Evolutionary conservation across 2,888 invertebrate species (phyloP).

Genomic region (Leptinotarsa peninsularis): DNA sequence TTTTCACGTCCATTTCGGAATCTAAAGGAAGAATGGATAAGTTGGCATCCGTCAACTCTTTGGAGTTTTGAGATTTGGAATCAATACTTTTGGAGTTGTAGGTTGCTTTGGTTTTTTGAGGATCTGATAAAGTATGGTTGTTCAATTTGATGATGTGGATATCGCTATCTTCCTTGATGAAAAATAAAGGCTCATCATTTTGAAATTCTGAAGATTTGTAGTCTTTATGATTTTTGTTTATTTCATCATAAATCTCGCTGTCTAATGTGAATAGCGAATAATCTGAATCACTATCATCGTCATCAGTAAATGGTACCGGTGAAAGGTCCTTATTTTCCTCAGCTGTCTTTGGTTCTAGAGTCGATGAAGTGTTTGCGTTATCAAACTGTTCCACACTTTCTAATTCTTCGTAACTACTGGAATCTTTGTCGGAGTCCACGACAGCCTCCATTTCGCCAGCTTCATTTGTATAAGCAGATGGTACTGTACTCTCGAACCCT

Average conservation of each 20-base stretch:
- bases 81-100: slow-evolving; percentile 48
- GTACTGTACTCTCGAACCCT: slow-evolving; percentile 1
- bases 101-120: slow-evolving; percentile 55
- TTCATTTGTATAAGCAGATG: background rate
- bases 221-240: slow-evolving; percentile 30
- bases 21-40: slow-evolving; percentile 49
- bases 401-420: slow-evolving; percentile 7
- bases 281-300: slow-evolving; percentile 39
- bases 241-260: slow-evolving; percentile 41
- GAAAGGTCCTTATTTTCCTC: slow-evolving; percentile 28
- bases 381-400: slow-evolving; percentile 14
- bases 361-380: background rate
- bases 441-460: no score
- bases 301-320: slow-evolving; percentile 16
- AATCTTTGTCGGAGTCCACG: background rate
- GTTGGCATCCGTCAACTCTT: slow-evolving; percentile 61
- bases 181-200: slow-evolving; percentile 63
- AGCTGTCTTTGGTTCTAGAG: background rate
- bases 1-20: slow-evolving; percentile 46
- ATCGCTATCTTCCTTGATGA: slow-evolving; percentile 60
- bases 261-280: slow-evolving; percentile 48
- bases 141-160: slow-evolving; percentile 67
- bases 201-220: slow-evolving; percentile 60
- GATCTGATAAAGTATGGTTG: slow-evolving; percentile 54
- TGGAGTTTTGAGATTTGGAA: slow-evolving; percentile 50